A percentile compares a stretch with the other conserved stretches of the same genome.
These are phyloP conservation scores for Drosophila pruinosa DNA, from an alignment of 1,140 invertebrate species.

Conservation along the genomic window DNA sequence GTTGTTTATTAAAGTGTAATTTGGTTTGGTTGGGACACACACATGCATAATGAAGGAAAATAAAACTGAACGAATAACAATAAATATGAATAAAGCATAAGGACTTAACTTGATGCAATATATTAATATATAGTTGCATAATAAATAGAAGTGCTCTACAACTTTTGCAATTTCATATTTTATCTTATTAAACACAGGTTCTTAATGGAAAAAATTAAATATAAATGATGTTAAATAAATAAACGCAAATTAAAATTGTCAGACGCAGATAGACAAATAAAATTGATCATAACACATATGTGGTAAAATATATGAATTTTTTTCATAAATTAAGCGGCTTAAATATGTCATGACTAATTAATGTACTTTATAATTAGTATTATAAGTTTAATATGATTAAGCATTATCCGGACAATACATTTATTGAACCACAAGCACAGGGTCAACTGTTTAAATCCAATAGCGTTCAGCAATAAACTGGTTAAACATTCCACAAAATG, in stretches of 20 bases:
- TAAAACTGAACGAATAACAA: background rate
- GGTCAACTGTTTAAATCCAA: constrained; percentile 41
- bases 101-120: too few relatives aligned
- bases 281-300: constrained; percentile 45
- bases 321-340: constrained; percentile 48
- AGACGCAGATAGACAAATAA: constrained; percentile 16
- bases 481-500: constrained; percentile 58
- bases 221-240: constrained; percentile 34
- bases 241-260: constrained; percentile 56
- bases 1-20: constrained; percentile 61
- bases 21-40: background rate
- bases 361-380: constrained; percentile 63
- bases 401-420: constrained; percentile 22
- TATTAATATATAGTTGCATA: too few relatives aligned
- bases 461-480: constrained; percentile 53
- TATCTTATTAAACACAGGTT: constrained; percentile 37
- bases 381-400: constrained; percentile 38
- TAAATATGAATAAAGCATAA: too few relatives aligned
- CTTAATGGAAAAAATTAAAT: constrained; percentile 5
- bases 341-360: constrained; percentile 60
- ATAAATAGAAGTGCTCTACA: too few relatives aligned
- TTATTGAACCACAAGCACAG: constrained; percentile 16
- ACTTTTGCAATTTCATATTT: constrained; percentile 21
- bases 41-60: constrained; percentile 3
- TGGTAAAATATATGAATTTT: constrained; percentile 10